phyloP scores from a whole-genome alignment of 2,797 vertebrate species.

The Saxicola maurus region DNA sequence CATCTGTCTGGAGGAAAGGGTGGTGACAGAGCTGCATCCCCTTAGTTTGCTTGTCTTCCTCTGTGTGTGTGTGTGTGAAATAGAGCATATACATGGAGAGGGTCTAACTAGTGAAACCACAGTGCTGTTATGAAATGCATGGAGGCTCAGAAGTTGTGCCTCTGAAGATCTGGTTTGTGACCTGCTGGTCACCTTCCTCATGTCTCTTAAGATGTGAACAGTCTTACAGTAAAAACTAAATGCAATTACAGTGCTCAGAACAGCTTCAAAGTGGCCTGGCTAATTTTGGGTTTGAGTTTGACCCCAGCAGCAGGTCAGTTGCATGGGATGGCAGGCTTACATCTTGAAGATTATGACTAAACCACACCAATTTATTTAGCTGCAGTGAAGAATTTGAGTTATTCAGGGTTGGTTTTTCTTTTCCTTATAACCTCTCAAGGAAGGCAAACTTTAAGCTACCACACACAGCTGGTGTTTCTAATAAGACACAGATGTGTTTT shows the following conservation, averaged over 20 bases:
- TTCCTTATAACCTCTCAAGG: conserved; percentile 7
- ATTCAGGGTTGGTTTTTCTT: background rate
- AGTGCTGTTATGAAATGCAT: background rate
- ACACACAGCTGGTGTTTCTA: conserved; percentile 68
- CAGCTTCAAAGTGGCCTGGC: background rate
- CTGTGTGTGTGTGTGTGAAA: background rate
- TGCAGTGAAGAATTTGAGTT: conserved; percentile 22
- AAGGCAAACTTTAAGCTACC: conserved; percentile 57
- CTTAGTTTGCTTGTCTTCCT: background rate
- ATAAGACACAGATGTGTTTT: conserved; percentile 69
- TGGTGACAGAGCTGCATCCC: background rate
- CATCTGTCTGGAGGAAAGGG: background rate
- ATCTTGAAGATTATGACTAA: background rate
- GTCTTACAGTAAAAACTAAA: background rate
- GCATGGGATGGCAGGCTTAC: background rate
- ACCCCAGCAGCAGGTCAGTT: background rate
- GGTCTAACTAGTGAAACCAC: background rate
- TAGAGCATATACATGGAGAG: fast-evolving
- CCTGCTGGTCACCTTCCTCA: background rate
- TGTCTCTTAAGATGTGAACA: background rate
- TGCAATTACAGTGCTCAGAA: background rate
- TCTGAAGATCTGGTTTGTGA: background rate
- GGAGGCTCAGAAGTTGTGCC: background rate
- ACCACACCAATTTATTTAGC: conserved; percentile 18
- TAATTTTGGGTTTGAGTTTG: background rate